Conservation (phyloP, 2,888 invertebrate species). For the Drosophila kambysellisi region DNA sequence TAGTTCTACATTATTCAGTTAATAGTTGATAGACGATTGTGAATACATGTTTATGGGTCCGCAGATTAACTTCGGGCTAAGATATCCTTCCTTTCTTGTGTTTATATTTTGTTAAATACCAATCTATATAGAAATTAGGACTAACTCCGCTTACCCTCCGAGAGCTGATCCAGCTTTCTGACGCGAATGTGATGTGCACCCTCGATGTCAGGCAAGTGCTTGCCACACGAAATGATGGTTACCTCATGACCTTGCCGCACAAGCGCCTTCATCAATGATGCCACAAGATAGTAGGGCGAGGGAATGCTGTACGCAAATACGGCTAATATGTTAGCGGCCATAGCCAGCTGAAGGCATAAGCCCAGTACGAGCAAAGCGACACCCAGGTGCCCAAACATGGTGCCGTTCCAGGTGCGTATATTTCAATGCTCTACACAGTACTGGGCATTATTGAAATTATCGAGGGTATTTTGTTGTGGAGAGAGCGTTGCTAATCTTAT, state of each 20-base stretch:
- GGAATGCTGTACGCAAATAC: constrained; percentile 61
- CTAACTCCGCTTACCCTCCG: constrained; percentile 29
- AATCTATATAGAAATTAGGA: background rate
- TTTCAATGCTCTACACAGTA: constrained; percentile 40
- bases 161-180: constrained; percentile 14
- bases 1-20: background rate
- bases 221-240: constrained; percentile 55
- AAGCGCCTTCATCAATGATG: constrained; percentile 52
- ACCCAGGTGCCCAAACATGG: constrained; percentile 28
- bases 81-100: background rate
- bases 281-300: constrained; percentile 69
- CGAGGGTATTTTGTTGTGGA: background rate
- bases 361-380: constrained; percentile 25
- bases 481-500: constrained; percentile 44
- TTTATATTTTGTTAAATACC: background rate
- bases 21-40: background rate
- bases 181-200: constrained; percentile 61
- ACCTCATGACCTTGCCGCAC: constrained; percentile 52
- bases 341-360: constrained; percentile 24
- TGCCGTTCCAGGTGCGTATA: constrained; percentile 40
- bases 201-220: constrained; percentile 34
- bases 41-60: background rate
- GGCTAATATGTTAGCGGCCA: constrained; percentile 60
- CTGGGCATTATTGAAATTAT: constrained; percentile 33
- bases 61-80: background rate